Base-by-base conservation (phyloP, 2,113 vertebrate genomes). In the Syngnathus typhle region DNA sequence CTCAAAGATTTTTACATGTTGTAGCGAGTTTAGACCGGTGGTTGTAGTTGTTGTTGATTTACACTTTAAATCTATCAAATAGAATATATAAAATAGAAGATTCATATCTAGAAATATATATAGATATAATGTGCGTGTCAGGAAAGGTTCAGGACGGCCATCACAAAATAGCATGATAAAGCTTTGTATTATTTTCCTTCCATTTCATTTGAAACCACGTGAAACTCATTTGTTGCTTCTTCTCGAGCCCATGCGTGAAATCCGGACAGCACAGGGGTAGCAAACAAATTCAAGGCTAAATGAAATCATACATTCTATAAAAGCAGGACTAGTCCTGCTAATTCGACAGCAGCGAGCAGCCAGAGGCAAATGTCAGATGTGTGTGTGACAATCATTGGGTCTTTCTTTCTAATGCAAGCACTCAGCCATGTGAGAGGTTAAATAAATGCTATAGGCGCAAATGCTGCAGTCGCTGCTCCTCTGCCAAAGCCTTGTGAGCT, bases 281-380 rank as follows among this genome's bases (percentile, higher is more conserved):
- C 27, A 3, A 32, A 32, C 19, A 55, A 55, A 27, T 27, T 27
- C 6, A 32, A 13, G 11, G 13, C 74, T 1, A 44, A 75, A 67
- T 77, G 39, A 59, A 70, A 64, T 65, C 43, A 69, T 72, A 80
- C 62, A 72, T 54, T 59, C 37, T 65, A 44, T 62, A 64, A 78
- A 86, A 75, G 43, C 11, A 18, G 49, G 67, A 63, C 27, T 8
- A 55, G 37, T 19, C 62, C 70, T 65, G 66, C 70, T 80, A 85
- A 84, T 84, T 77, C 83, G 68, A 66, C 32, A 27, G 82, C 69
- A 68, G 67, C 62, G 69, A 13, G 52, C 54, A 68, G 70, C 70
- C 75, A 68, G 58, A 71, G 68, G 80, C 69, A 84, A 83, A 86
- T 85, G 78, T 85, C 80, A 84, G 74, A n/a, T n/a, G n/a, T n/a